Evolutionary conservation across 2,113 vertebrate genomes (phyloP), one percentile per base, ranked within the genome.

Genomic region (Pachyramphus minor): DNA sequence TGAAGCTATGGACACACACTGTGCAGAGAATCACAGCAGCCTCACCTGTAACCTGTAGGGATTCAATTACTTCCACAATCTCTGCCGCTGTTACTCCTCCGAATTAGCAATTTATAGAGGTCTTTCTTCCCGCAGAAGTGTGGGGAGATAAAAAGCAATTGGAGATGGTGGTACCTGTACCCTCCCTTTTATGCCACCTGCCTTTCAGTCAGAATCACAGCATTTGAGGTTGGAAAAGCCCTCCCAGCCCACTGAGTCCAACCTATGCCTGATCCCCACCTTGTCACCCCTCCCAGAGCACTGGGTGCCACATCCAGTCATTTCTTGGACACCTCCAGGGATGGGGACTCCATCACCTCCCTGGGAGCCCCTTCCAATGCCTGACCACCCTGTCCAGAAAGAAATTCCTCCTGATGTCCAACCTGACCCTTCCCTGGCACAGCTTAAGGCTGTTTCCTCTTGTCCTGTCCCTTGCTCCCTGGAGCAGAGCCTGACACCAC

Each of bases 201-300:
- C 33, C 7, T 75, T 60, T 30, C 69, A 53, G 33, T 8, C 67
- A 53, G 7, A 67, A n/a, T 11, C 37, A 5, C 15, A 16, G 39
- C 33, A 39, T 20, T 21, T 16, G 8, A 28, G 52, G 27, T 0
- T 39, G 45, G 53, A 30, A 45, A 53, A 39, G 3, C 15, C 12
- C 23, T 37, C 37, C 1, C 44, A 67, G 52, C 1, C 8, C 22
- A 5, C 0, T 0, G 1, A 56, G 17, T 12, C 30, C 67, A 8
- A 19, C 9, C 59, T 20, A 14, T 33, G 21, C 2, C 39, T 2
- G 0, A 3, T 5, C 2, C 14, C 27, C 12, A 74, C 19, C 37
- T 0, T 44, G 44, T 66, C 52, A 52, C 44, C 52, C 60, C 66
- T 31, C 86, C 37, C 68, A 58, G 52, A 16, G 52, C 37, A 0